phyloP scores from a whole-genome alignment of 2,113 vertebrate genomes.

The Mirza zaza region DNA sequence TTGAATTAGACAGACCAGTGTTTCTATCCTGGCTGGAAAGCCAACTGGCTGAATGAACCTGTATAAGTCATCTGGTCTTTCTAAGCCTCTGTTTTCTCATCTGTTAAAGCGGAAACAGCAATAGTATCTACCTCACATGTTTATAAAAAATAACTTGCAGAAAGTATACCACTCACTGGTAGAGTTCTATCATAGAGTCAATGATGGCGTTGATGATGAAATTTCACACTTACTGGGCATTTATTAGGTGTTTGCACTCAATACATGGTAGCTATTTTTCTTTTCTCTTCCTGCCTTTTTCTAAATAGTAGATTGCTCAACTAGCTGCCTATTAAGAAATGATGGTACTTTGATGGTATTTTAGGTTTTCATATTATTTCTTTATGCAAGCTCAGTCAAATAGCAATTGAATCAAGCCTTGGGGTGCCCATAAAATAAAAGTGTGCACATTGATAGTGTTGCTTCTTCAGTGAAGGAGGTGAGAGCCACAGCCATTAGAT shows the following conservation, averaged over 20 bases:
- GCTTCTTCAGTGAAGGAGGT: conserved; percentile 45
- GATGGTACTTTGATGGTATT: not conserved
- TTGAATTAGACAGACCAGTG: not conserved
- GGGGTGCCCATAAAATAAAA: not conserved
- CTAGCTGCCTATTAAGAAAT: not conserved
- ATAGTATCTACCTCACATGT: not conserved
- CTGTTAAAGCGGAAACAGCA: not conserved
- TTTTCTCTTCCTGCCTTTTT: not conserved
- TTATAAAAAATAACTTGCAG: not conserved
- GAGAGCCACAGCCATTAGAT: conserved; percentile 63
- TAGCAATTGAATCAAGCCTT: conserved; percentile 11
- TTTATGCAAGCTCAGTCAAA: not conserved
- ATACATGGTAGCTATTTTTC: not conserved
- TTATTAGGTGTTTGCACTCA: not conserved
- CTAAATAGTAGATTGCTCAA: not conserved
- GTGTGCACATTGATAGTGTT: not conserved
- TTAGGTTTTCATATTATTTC: not conserved
- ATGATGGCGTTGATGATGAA: not conserved
- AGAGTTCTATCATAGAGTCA: not conserved
- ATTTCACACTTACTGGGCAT: not conserved
- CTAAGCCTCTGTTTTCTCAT: not conserved
- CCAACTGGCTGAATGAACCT: not conserved
- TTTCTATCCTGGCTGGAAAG: not conserved
- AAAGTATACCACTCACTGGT: not conserved
- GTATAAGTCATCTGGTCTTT: not conserved